These are phyloP conservation scores for Aporrectodea caliginosa DNA, from an alignment of 1,140 invertebrate species.

Conservation along the genomic window DNA sequence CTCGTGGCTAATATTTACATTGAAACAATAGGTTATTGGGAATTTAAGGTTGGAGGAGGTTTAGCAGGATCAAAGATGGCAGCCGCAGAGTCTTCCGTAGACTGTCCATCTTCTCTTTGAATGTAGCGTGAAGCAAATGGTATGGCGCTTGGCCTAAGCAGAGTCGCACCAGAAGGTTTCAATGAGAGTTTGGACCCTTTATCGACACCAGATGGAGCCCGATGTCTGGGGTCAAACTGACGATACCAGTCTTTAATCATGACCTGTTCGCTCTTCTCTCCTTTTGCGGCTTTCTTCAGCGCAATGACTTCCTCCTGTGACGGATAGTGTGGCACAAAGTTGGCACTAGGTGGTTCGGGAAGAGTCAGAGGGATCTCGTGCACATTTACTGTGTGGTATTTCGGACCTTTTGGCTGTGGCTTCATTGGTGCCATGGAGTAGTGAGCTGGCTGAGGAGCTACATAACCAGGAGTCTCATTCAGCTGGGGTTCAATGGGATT, in stretches of 20 bases:
- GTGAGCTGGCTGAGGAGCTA: conserved; percentile 23
- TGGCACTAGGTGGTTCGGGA: conserved; percentile 9
- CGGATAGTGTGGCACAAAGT: conserved; percentile 7
- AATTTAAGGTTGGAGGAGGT: background rate
- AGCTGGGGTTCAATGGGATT: too few relatives aligned
- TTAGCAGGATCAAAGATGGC: background rate
- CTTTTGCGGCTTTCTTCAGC: background rate
- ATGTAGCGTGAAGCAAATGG: background rate
- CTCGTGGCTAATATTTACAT: too few relatives aligned
- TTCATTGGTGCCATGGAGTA: conserved; percentile 21
- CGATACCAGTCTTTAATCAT: conserved; percentile 20
- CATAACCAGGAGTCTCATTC: background rate
- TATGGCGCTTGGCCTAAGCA: background rate
- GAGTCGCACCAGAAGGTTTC: background rate
- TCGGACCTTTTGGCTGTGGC: conserved; percentile 3
- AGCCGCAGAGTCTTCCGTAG: background rate
- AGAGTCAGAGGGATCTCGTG: conserved; percentile 21
- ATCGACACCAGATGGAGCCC: background rate
- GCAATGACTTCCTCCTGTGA: conserved; percentile 21
- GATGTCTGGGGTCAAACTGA: conserved; percentile 2
- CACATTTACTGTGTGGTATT: conserved; percentile 16
- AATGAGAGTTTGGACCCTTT: background rate
- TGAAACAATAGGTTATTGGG: too few relatives aligned
- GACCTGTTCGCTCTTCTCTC: conserved; percentile 1
- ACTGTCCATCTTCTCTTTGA: background rate